Evolutionary conservation across 2,888 invertebrate species (phyloP).

Genomic region (Nomada flava): DNA sequence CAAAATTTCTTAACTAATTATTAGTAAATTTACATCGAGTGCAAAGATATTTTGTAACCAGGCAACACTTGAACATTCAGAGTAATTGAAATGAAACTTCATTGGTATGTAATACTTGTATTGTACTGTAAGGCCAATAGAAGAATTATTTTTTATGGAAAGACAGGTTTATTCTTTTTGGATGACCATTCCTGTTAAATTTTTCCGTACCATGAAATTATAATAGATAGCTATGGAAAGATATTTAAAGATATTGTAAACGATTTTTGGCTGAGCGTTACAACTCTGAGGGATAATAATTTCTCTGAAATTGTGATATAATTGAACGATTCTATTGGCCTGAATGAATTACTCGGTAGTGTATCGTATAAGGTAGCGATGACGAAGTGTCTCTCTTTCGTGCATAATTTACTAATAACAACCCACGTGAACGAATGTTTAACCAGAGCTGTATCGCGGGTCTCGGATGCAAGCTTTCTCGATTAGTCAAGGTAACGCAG

Average conservation of each 20-base stretch:
- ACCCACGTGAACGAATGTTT: slow-evolving; percentile 56
- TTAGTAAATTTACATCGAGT: background rate
- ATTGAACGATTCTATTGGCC: slow-evolving; percentile 7
- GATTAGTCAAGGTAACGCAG: slow-evolving; percentile 44
- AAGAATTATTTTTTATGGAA: too few species aligned
- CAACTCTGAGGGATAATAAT: background rate
- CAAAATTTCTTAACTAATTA: background rate
- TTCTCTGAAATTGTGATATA: background rate
- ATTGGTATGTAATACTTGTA: too few species aligned
- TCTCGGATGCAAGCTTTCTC: slow-evolving; percentile 45
- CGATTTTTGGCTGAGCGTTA: background rate
- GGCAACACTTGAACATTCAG: background rate
- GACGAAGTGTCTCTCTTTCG: slow-evolving; percentile 37
- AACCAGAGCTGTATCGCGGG: slow-evolving; percentile 42
- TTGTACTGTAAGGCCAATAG: too few species aligned
- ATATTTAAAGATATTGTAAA: background rate
- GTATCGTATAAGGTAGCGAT: slow-evolving; percentile 39
- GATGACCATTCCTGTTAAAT: background rate
- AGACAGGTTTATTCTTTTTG: too few species aligned
- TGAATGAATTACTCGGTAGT: slow-evolving; percentile 28
- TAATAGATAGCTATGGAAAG: background rate
- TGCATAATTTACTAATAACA: slow-evolving; percentile 63
- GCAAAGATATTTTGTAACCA: background rate
- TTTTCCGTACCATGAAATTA: background rate
- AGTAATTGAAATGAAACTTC: too few species aligned